Conservation (phyloP, 1,140 invertebrate species). For the Zophobas atratus region DNA sequence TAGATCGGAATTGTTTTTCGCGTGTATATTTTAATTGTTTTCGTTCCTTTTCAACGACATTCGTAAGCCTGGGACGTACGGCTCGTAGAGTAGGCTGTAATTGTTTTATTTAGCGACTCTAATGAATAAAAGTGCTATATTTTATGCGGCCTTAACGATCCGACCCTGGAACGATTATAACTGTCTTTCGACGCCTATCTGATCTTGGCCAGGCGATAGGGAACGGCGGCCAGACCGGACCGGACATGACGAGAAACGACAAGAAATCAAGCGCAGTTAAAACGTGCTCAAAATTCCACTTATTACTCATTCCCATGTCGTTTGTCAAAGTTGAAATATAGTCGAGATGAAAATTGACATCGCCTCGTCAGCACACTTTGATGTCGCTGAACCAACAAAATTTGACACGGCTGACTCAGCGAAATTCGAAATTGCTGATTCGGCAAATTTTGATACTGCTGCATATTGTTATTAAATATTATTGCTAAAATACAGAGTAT, state of each 20-base stretch:
- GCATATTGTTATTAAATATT: too few species aligned
- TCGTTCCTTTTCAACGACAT: constrained; percentile 51
- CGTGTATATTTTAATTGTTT: constrained; percentile 53
- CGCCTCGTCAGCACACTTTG: too few species aligned
- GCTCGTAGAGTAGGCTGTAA: constrained; percentile 45
- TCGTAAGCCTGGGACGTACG: constrained; percentile 34
- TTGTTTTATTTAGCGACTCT: constrained; percentile 48
- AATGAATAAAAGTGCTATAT: constrained; percentile 50
- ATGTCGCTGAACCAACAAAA: too few species aligned
- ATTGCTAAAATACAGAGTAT: too few species aligned
- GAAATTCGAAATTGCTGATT: too few species aligned
- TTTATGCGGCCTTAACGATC: constrained; percentile 29
- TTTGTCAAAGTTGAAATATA: background rate
- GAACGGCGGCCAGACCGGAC: too few species aligned
- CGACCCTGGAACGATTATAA: constrained; percentile 13
- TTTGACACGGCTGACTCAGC: too few species aligned
- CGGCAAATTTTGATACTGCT: too few species aligned
- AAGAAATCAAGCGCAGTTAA: background rate
- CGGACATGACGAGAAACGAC: too few species aligned
- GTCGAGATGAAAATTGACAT: background rate
- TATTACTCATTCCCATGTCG: too few species aligned
- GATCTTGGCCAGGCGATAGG: background rate
- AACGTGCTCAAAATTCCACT: background rate
- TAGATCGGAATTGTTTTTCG: constrained; percentile 44
- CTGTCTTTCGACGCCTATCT: constrained; percentile 10